phyloP scores from a whole-genome alignment of 2,113 vertebrate species.

The Plotosus lineatus region DNA sequence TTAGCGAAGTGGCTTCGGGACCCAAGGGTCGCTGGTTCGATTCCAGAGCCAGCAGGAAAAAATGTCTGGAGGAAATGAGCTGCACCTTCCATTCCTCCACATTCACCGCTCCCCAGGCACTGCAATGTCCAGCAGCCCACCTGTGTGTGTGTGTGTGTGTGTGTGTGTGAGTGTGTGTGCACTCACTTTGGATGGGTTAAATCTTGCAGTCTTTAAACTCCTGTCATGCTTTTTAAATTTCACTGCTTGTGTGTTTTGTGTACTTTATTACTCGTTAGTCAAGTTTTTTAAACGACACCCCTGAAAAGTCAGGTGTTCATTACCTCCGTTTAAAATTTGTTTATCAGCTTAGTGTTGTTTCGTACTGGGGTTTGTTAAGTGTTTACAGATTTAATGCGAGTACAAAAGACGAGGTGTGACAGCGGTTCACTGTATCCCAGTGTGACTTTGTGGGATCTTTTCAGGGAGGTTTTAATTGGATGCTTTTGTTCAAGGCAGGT shows the following conservation, averaged over 20 bases:
- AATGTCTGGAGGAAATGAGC: no score
- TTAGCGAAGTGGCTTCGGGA: no score
- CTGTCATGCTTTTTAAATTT: no score
- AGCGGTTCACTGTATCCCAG: slow-evolving; percentile 19
- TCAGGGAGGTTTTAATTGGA: slow-evolving; percentile 60
- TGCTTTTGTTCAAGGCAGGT: slow-evolving; percentile 53
- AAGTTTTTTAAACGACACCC: slow-evolving; percentile 31
- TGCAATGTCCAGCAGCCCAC: no score
- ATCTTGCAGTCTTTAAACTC: no score
- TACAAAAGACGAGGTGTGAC: slow-evolving; percentile 34
- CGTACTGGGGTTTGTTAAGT: slow-evolving; percentile 1
- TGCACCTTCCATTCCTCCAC: no score
- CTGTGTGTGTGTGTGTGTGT: no score
- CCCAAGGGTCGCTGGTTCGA: no score
- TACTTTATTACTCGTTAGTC: slow-evolving; percentile 14
- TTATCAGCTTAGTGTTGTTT: slow-evolving; percentile 48
- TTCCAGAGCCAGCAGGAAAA: no score
- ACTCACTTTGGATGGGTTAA: no score
- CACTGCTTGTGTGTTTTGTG: slow-evolving; percentile 27
- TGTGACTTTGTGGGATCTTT: slow-evolving; percentile 50
- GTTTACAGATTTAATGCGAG: slow-evolving; percentile 59
- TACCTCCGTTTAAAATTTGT: slow-evolving; percentile 37
- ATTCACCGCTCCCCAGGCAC: no score
- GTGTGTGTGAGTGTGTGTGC: no score
- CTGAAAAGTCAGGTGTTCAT: slow-evolving; percentile 30